A percentile compares a stretch with the other conserved stretches of the same genome.
These are phyloP conservation scores for Drosophila neotestacea DNA, from an alignment of 2,888 invertebrate genomes.

Conservation along the genomic window DNA sequence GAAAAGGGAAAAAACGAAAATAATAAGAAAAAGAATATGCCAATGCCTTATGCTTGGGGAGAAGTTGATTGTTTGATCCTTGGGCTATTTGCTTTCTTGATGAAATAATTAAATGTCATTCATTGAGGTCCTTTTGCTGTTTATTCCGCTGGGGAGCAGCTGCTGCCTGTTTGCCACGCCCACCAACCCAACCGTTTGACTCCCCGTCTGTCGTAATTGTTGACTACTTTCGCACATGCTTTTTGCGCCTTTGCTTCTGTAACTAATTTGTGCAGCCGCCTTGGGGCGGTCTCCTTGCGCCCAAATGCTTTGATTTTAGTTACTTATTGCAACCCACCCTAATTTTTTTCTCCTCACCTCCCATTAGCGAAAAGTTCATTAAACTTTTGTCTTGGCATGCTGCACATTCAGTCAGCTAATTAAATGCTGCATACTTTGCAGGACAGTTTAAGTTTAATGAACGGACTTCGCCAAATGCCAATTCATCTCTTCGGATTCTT, in stretches of 20 bases:
- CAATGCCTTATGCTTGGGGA: conserved; percentile 60
- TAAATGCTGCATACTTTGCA: conserved; percentile 65
- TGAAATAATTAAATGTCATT: conserved; percentile 82
- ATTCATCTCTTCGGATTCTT: not conserved
- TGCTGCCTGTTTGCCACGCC: conserved; percentile 10
- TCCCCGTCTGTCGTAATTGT: conserved; percentile 58
- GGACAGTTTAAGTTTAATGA: conserved; percentile 60
- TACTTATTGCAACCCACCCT: conserved; percentile 28
- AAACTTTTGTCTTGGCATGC: conserved; percentile 46
- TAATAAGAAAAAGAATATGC: conserved; percentile 38
- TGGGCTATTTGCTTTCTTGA: conserved; percentile 79
- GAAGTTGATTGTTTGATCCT: conserved; percentile 75
- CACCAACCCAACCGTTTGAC: not conserved
- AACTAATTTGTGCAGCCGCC: conserved; percentile 77
- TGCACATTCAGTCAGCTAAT: conserved; percentile 52
- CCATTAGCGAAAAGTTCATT: conserved; percentile 54
- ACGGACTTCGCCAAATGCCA: conserved; percentile 60
- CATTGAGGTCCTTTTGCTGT: conserved; percentile 66
- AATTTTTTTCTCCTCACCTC: not conserved
- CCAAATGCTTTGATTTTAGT: conserved; percentile 57
- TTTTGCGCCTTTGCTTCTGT: conserved; percentile 58
- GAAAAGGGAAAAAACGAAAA: conserved; percentile 1
- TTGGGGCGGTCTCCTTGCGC: conserved; percentile 36
- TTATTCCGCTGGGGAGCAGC: conserved; percentile 25
- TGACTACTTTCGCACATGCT: conserved; percentile 75